Evolutionary conservation across 2,888 invertebrate species (phyloP).

Genomic region (Molanna angustata): DNA sequence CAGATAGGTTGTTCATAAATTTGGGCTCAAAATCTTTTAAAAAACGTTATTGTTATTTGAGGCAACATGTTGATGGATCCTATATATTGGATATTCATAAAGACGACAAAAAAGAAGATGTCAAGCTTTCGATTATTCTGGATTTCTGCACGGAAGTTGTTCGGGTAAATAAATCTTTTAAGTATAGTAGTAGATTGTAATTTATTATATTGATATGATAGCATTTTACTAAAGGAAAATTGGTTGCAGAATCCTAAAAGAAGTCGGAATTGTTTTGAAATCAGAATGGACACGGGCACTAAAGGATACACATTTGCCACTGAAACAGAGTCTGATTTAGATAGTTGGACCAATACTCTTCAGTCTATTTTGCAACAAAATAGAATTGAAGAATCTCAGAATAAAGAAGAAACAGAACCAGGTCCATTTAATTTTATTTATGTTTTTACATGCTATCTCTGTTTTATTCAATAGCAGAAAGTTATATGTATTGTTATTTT

Average conservation of each 20-base stretch:
- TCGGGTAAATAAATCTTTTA: slow-evolving; percentile 54
- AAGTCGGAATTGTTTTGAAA: slow-evolving; percentile 82
- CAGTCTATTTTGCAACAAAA: slow-evolving; percentile 81
- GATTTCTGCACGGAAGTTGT: slow-evolving; percentile 90
- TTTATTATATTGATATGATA: background rate
- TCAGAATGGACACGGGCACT: slow-evolving; percentile 81
- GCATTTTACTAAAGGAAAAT: too few relatives aligned
- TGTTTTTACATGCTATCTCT: too few relatives aligned
- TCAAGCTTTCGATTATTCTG: slow-evolving; percentile 89
- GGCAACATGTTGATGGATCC: slow-evolving; percentile 87
- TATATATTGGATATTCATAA: slow-evolving; percentile 90
- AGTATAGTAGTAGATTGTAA: background rate
- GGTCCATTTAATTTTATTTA: slow-evolving; percentile 9
- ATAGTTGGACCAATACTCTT: slow-evolving; percentile 81
- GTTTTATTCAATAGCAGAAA: background rate
- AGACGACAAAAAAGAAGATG: slow-evolving; percentile 88
- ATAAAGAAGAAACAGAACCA: slow-evolving; percentile 54
- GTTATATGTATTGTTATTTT: background rate
- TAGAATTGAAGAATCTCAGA: slow-evolving; percentile 70
- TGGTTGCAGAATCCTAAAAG: slow-evolving; percentile 72
- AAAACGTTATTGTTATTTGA: slow-evolving; percentile 81
- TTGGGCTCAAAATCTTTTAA: slow-evolving; percentile 93
- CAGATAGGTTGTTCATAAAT: slow-evolving; percentile 87
- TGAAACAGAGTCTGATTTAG: slow-evolving; percentile 77
- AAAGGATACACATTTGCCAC: slow-evolving; percentile 85